phyloP scores from a whole-genome alignment of 2,888 invertebrate genomes.

The Meliscaeva auricollis region DNA sequence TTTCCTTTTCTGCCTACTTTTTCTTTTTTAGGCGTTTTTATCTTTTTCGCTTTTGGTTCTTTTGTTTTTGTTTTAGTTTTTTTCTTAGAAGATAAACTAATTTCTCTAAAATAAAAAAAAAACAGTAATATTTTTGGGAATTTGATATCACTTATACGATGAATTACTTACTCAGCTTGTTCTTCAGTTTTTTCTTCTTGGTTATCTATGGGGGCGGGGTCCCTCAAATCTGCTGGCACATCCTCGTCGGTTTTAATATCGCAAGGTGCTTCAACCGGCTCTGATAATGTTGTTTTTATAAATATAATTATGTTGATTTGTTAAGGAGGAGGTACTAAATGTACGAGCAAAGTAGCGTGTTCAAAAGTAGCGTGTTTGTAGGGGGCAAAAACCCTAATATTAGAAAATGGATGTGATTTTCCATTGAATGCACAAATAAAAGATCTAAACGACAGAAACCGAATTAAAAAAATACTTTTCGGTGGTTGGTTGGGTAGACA shows the following conservation, averaged over 20 bases:
- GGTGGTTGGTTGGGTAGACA: too few species aligned
- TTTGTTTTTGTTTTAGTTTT: constrained; percentile 17
- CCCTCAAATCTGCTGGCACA: neutral
- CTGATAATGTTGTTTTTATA: neutral
- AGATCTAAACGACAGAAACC: too few species aligned
- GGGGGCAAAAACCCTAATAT: too few species aligned
- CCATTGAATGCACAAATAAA: too few species aligned
- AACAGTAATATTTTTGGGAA: neutral
- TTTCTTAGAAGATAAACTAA: neutral
- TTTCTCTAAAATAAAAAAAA: constrained; percentile 9
- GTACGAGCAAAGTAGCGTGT: constrained; percentile 4
- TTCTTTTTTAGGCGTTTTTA: constrained; percentile 10
- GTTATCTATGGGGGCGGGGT: neutral
- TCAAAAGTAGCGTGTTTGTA: too few species aligned
- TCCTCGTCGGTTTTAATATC: neutral
- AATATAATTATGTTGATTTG: neutral
- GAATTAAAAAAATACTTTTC: too few species aligned
- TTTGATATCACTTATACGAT: neutral
- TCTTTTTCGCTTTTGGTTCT: constrained; percentile 5
- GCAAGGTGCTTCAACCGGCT: neutral
- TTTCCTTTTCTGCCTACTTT: constrained; percentile 21
- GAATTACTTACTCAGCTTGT: constrained; percentile 16
- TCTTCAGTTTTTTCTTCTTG: neutral
- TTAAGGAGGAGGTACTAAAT: neutral
- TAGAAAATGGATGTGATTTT: too few species aligned